These are phyloP conservation scores for Lepeophtheirus nordmannii DNA, from an alignment of 2,888 invertebrate species.

Conservation along the genomic window DNA sequence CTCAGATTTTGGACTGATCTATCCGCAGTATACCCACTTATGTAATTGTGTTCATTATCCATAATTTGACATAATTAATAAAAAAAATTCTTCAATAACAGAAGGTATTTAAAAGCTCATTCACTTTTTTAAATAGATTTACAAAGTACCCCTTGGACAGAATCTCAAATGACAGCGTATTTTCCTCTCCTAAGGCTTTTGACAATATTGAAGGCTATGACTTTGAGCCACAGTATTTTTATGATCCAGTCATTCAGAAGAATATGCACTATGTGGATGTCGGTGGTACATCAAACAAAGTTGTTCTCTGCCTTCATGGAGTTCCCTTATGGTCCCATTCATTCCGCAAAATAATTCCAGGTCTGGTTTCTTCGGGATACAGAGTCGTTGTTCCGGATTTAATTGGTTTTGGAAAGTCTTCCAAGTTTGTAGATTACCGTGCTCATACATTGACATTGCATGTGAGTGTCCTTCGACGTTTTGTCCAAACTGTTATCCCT, in stretches of 20 bases:
- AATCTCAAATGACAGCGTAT: no score
- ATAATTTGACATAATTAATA: no score
- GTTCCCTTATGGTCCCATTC: conserved; percentile 27
- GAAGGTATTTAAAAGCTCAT: no score
- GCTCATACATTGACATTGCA: neutral
- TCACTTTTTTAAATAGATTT: no score
- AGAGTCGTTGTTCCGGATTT: conserved; percentile 27
- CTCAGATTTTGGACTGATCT: no score
- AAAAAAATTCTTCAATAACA: no score
- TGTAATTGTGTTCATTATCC: no score
- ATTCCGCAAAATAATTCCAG: conserved; percentile 26
- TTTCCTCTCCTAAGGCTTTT: no score
- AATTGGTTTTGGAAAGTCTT: conserved; percentile 28
- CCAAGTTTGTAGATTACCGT: conserved; percentile 24
- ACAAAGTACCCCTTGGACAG: no score
- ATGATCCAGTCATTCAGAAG: neutral
- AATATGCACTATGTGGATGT: neutral
- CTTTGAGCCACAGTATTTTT: neutral
- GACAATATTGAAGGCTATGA: neutral
- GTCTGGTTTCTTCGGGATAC: conserved; percentile 24
- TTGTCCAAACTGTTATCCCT: neutral
- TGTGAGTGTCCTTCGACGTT: no score
- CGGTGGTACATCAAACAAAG: neutral
- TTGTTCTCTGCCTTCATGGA: conserved; percentile 26
- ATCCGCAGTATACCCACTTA: no score